Evolutionary conservation across 1,140 invertebrate species (phyloP).

Genomic region (Drosophila dunni): DNA sequence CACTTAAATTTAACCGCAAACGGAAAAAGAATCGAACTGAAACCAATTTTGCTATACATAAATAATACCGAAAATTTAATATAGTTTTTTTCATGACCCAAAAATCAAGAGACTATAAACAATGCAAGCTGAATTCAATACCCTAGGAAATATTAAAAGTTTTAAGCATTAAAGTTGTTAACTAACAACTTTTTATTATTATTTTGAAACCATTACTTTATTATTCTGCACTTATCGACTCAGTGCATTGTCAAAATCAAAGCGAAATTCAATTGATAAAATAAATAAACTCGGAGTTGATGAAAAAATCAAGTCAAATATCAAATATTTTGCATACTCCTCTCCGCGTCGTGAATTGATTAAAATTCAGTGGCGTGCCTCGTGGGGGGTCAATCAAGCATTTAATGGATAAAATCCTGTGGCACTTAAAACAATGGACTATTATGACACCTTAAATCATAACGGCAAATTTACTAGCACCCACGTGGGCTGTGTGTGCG

Average conservation of each 20-base stretch:
- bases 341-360: constrained; percentile 30
- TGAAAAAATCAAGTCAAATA: constrained; percentile 29
- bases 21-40: constrained; percentile 1
- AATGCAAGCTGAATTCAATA: no score
- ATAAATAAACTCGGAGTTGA: constrained; percentile 39
- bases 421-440: constrained; percentile 67
- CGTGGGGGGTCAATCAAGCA: constrained; percentile 31
- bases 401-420: constrained; percentile 64
- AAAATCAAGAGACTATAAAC: no score
- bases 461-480: constrained; percentile 59
- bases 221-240: not conserved
- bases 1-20: constrained; percentile 1
- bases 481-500: constrained; percentile 16
- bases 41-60: not conserved
- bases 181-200: no score
- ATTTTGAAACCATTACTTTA: no score
- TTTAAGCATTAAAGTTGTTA: no score
- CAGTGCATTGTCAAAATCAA: not conserved
- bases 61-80: constrained; percentile 10
- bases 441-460: constrained; percentile 79
- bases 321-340: constrained; percentile 28
- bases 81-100: not conserved
- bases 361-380: constrained; percentile 35
- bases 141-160: not conserved
- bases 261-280: constrained; percentile 44